Percentiles rank a stretch among this genome's conserved stretches.
Evolutionary conservation across 2,113 vertebrate species (phyloP).

Genomic region (Thalassoma bifasciatum): DNA sequence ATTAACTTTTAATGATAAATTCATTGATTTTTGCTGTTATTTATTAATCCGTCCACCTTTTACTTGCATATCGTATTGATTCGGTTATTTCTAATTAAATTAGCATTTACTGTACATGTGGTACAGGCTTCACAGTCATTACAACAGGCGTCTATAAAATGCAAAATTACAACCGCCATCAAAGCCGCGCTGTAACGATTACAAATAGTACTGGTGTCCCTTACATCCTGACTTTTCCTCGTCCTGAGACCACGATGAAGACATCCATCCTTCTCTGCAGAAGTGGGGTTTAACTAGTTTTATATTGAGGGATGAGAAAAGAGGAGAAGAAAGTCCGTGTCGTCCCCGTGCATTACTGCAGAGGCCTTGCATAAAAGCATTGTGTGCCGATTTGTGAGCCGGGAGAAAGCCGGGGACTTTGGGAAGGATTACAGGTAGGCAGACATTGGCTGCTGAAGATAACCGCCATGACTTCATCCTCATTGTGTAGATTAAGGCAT

Average conservation of each 20-base stretch:
- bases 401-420: constrained; percentile 67
- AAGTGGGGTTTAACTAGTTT: constrained; percentile 56
- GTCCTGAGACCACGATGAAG: constrained; percentile 66
- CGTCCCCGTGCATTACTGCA: constrained; percentile 59
- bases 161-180: not conserved
- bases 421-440: constrained; percentile 82
- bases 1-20: constrained; percentile 83
- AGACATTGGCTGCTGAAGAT: constrained; percentile 82
- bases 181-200: not conserved
- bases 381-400: constrained; percentile 74
- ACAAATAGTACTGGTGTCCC: constrained; percentile 15
- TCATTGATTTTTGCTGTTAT: constrained; percentile 59
- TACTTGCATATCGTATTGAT: not conserved
- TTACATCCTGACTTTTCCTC: constrained; percentile 29
- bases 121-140: not conserved
- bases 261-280: constrained; percentile 57
- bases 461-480: constrained; percentile 89
- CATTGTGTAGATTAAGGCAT: constrained; percentile 91
- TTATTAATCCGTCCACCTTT: constrained; percentile 8
- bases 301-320: constrained; percentile 47
- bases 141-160: constrained; percentile 3
- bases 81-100: not conserved
- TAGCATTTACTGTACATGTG: not conserved
- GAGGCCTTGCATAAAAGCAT: constrained; percentile 72
- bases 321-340: constrained; percentile 48